These are phyloP conservation scores for Catostylus mosaicus DNA, from an alignment of 30 jellyfish, hydroid and myxozoan genomes.

Conservation along the genomic window DNA sequence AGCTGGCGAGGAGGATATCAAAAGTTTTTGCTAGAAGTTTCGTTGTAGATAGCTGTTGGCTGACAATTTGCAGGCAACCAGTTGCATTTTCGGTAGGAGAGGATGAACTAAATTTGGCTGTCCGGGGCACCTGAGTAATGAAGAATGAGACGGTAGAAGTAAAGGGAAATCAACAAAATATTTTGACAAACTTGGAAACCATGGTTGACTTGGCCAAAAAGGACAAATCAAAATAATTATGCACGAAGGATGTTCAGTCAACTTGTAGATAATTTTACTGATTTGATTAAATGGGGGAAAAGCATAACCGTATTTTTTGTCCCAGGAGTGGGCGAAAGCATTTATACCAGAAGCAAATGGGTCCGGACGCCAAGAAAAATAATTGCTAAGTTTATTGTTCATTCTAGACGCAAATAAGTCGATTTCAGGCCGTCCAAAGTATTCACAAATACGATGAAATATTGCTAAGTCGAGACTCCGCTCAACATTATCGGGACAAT, in stretches of 20 bases:
- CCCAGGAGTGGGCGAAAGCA: slow-evolving; percentile 50
- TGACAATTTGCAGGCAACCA: slow-evolving; percentile 46
- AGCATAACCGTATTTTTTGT: slow-evolving; percentile 27
- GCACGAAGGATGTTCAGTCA: background rate
- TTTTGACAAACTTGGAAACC: slow-evolving; percentile 15
- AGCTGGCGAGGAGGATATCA: background rate
- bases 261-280: slow-evolving; percentile 17
- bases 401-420: slow-evolving; percentile 39
- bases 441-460: background rate
- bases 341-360: slow-evolving; percentile 3
- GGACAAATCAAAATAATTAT: slow-evolving; percentile 33
- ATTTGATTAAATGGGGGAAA: slow-evolving; percentile 51
- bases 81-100: slow-evolving; percentile 14
- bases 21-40: background rate
- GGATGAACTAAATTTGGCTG: slow-evolving; percentile 18
- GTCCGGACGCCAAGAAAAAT: slow-evolving; percentile 38
- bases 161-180: background rate
- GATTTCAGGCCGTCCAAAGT: background rate
- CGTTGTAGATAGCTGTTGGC: slow-evolving; percentile 8
- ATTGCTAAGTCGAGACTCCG: background rate
- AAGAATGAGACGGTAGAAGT: background rate
- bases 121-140: slow-evolving; percentile 13
- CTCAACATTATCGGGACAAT: slow-evolving; percentile 4
- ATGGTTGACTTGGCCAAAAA: slow-evolving; percentile 59
- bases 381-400: slow-evolving; percentile 2